Conservation (phyloP, 1,140 invertebrate genomes). For the Drosophila sulfurigaster region DNA sequence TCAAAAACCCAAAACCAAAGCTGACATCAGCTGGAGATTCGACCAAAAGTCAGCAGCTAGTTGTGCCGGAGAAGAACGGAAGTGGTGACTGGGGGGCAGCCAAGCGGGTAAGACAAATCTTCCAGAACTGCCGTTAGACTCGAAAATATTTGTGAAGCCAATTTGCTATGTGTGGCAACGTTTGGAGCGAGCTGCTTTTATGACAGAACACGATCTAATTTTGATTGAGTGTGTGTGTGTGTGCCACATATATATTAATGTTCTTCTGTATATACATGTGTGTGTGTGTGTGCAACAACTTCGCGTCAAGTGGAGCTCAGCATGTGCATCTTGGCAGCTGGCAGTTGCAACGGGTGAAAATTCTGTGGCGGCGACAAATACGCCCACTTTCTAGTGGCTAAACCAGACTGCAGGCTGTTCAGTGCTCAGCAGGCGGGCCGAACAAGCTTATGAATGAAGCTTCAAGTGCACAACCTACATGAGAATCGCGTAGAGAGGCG, state of each 20-base stretch:
- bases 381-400: conserved; percentile 35
- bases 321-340: conserved; percentile 8
- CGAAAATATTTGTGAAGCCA: conserved; percentile 18
- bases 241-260: neutral
- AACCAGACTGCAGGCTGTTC: conserved; percentile 8
- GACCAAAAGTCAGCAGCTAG: neutral
- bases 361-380: conserved; percentile 13
- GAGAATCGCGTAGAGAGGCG: conserved; percentile 26
- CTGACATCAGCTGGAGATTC: neutral
- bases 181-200: conserved; percentile 14
- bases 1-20: neutral
- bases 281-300: conserved; percentile 6
- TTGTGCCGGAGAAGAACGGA: neutral
- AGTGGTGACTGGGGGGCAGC: neutral
- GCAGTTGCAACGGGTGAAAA: conserved; percentile 28
- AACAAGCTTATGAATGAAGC: conserved; percentile 17
- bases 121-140: conserved; percentile 35
- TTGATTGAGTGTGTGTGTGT: conserved; percentile 9
- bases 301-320: conserved; percentile 30
- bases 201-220: conserved; percentile 40
- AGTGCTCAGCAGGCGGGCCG: neutral
- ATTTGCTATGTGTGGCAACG: conserved; percentile 38
- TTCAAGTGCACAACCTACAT: conserved; percentile 18
- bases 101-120: conserved; percentile 45
- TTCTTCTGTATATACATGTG: neutral